Evolutionary conservation across 2,797 vertebrate genomes (phyloP), one percentile per base, ranked within the genome.

Genomic region (Syngnathus acus): DNA sequence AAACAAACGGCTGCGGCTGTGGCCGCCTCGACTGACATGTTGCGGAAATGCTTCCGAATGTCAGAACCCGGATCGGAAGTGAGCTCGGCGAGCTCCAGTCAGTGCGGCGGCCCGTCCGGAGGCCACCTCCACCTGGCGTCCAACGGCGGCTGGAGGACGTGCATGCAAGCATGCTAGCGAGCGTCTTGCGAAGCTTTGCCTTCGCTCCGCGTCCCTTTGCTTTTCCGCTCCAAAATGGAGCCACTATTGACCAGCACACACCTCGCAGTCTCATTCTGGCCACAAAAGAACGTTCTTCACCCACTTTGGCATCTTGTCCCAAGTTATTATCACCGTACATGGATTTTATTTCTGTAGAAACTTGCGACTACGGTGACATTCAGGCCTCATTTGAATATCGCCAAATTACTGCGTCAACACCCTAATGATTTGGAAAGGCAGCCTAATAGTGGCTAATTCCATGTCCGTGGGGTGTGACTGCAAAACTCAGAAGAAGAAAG

Each of bases 1-100:
- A 32, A 32, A 47, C 45, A 47, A 47, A 14, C 5, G 45, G 16
- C 14, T 2, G 76, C 75, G 32, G 32, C 26, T 26, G 26, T 2
- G 26, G 80, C 76, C 40, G n/a, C 37, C 19, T n/a, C 40, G 21
- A 14, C 60, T 59, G 76, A 78, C 77, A 53, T 45, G 37, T 62
- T 26, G 60, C 60, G 60, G 60, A 62, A 62, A 62, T 10, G n/a
- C 21, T 45, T 45, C 16, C 8, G 19, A 51, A 13, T 26, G 53
- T 54, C 53, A 23, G 23, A 26, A 9, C 53, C 21, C 21, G 23
- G 53, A 32, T 54, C 53, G 53, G 53, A 54, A 26, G n/a, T 0
- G 23, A 23, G 3, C 21, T 5, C 10, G 53, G 23, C 54, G 13
- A 6, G 11, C 13, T 55, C 4, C 26, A 4, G 6, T 51, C 17